A percentile compares a stretch with the other conserved stretches of the same genome.
Conservation (phyloP, 2,113 vertebrate species). For the Hystrix cristata region DNA sequence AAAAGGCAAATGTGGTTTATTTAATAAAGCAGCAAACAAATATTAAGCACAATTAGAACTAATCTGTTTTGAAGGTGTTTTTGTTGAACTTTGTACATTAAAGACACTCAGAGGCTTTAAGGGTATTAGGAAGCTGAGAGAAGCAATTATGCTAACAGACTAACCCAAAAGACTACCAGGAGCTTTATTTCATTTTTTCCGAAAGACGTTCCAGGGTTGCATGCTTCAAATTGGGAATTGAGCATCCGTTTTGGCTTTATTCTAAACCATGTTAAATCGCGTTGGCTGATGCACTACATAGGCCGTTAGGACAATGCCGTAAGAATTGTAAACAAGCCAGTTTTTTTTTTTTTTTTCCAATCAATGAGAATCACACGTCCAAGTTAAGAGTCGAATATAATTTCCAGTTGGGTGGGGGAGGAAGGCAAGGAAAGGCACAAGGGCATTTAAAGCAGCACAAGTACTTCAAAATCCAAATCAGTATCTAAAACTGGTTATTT, state of each 20-base stretch:
- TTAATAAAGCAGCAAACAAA: slow-evolving; percentile 78
- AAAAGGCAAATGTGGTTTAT: slow-evolving; percentile 72
- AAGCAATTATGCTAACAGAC: slow-evolving; percentile 72
- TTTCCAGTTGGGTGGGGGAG: background rate
- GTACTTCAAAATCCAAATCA: slow-evolving; percentile 34
- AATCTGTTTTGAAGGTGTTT: slow-evolving; percentile 81
- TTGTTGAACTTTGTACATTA: slow-evolving; percentile 79
- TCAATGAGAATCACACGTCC: background rate
- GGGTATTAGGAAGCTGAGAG: slow-evolving; percentile 68
- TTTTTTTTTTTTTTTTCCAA: background rate
- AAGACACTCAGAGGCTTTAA: slow-evolving; percentile 79
- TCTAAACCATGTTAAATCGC: slow-evolving; percentile 56
- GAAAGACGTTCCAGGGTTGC: slow-evolving; percentile 60
- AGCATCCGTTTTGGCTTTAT: slow-evolving; percentile 63
- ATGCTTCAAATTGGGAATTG: slow-evolving; percentile 46
- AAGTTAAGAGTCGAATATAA: slow-evolving; percentile 40
- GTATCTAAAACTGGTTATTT: slow-evolving; percentile 27
- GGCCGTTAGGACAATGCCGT: slow-evolving; percentile 21
- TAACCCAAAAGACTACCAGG: slow-evolving; percentile 57
- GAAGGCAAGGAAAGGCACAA: background rate
- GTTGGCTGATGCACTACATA: background rate
- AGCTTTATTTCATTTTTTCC: slow-evolving; percentile 74
- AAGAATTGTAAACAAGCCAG: slow-evolving; percentile 41
- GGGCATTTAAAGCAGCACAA: background rate
- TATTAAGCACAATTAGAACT: slow-evolving; percentile 81